Conservation (phyloP, 1,140 invertebrate genomes). For the Drosophila pectinifera region DNA sequence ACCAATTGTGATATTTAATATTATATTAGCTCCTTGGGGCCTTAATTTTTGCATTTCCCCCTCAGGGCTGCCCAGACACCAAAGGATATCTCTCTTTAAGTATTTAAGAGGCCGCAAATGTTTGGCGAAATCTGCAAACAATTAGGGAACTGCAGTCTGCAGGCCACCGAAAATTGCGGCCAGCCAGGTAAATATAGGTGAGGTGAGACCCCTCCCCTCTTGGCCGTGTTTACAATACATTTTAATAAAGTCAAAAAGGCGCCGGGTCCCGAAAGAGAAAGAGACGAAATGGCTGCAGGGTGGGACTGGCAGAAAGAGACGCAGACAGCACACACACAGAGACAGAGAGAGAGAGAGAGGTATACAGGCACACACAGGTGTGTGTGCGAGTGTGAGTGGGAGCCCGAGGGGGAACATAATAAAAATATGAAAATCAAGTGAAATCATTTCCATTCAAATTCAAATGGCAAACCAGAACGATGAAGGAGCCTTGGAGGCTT, state of each 20-base stretch:
- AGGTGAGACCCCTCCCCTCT: neutral
- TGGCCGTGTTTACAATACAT: slow-evolving; percentile 40
- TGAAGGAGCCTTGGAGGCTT: slow-evolving; percentile 14
- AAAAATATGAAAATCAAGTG: slow-evolving; percentile 81
- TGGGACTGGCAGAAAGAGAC: neutral
- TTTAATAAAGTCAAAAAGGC: slow-evolving; percentile 62
- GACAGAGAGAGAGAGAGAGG: too few species aligned
- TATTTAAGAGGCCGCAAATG: slow-evolving; percentile 15
- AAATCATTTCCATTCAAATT: slow-evolving; percentile 82
- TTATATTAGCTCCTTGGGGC: too few species aligned
- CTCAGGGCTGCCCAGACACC: too few species aligned
- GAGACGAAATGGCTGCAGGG: slow-evolving; percentile 17
- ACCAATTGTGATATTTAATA: neutral
- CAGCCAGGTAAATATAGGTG: slow-evolving; percentile 4
- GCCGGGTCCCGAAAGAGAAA: slow-evolving; percentile 17
- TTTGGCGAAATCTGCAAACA: slow-evolving; percentile 19
- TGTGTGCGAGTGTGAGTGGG: too few species aligned
- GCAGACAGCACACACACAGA: neutral
- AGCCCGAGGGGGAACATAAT: slow-evolving; percentile 57
- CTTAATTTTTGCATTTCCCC: neutral
- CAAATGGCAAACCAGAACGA: slow-evolving; percentile 65
- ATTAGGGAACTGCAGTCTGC: slow-evolving; percentile 38
- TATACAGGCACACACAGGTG: neutral
- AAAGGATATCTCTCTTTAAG: neutral
- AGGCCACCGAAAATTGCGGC: slow-evolving; percentile 17